A percentile compares a stretch with the other conserved stretches of the same genome.
Evolutionary conservation across 2,888 invertebrate species (phyloP).

Genomic region (Lasioglossum zephyrum): DNA sequence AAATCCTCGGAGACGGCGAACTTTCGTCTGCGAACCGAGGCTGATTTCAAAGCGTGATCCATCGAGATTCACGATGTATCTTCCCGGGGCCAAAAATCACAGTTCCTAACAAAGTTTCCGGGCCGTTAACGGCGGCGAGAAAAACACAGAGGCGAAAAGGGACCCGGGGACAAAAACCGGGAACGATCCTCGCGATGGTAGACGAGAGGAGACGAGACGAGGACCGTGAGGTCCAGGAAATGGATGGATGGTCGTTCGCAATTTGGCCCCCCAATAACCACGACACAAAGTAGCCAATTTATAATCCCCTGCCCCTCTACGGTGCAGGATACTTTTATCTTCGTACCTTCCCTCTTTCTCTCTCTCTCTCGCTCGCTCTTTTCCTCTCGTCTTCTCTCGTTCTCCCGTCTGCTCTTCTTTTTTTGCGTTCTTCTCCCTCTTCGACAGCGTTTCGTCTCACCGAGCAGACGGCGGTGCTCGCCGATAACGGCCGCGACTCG

Average conservation of each 20-base stretch:
- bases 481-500: constrained; percentile 64
- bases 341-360: constrained; percentile 46
- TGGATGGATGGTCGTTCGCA: constrained; percentile 77
- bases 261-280: constrained; percentile 78
- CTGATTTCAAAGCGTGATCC: constrained; percentile 16
- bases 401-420: constrained; percentile 8
- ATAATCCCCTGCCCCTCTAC: constrained; percentile 72
- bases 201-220: constrained; percentile 5
- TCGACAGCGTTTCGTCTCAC: constrained; percentile 45
- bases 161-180: constrained; percentile 16
- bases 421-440: constrained; percentile 26
- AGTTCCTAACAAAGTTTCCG: constrained; percentile 46
- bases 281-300: constrained; percentile 78
- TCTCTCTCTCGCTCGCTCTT: background rate
- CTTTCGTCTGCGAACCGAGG: background rate
- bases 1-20: constrained; percentile 24
- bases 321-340: constrained; percentile 68
- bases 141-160: constrained; percentile 7
- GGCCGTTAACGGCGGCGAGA: constrained; percentile 48
- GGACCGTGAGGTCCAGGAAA: constrained; percentile 62
- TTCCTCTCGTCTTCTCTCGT: constrained; percentile 5
- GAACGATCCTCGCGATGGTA: constrained; percentile 32
- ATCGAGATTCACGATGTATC: background rate
- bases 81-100: constrained; percentile 35
- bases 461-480: constrained; percentile 50